Evolutionary conservation across 1,140 invertebrate genomes (phyloP), one percentile per base, ranked within the genome.

Genomic region (Aradophagus sp.): DNA sequence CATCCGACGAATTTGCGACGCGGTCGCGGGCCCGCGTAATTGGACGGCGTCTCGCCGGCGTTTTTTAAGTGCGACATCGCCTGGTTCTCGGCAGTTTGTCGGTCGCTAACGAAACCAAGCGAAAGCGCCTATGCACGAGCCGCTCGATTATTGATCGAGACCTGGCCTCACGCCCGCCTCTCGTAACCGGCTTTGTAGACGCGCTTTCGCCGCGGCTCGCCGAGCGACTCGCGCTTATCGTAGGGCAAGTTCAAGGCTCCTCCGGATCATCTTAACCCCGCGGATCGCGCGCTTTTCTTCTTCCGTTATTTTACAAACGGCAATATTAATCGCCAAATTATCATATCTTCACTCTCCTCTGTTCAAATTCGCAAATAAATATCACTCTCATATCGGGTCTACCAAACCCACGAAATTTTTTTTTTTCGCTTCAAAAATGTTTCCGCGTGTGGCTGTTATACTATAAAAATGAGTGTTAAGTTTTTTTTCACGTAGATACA

Each of bases 241-340:
- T 82, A 81, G 81, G 77, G 77, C 83, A 86, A 85, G 84, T 86
- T 86, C 84, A 86, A 86, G 84, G 84, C 79, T 80, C 79, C 75
- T 76, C 74, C 77, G 81, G 81, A 79, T 84, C 81, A 79, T 79
- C 81, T 83, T 80, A 84, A 84, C 81, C 81, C 75, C 76, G 70
- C 78, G 76, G 48, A 39, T 59, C 19, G 26, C 34, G 27, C 29
- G 34, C 42, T 56, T 66, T 50, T 26, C 23, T 48, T 56, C 36
- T 44, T 32, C 44, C 44, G 52, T 52, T 59, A 50, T 50, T 15
- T 42, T 11, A 11, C 38, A 56, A 66, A n/a, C n/a, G n/a, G n/a
- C n/a, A n/a, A n/a, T n/a, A n/a, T n/a, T n/a, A n/a, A n/a, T n/a
- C n/a, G n/a, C n/a, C n/a, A n/a, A n/a, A n/a, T n/a, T n/a, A n/a